Evolutionary conservation across 2,113 vertebrate species (phyloP).

Genomic region (Stigmatopora argus): DNA sequence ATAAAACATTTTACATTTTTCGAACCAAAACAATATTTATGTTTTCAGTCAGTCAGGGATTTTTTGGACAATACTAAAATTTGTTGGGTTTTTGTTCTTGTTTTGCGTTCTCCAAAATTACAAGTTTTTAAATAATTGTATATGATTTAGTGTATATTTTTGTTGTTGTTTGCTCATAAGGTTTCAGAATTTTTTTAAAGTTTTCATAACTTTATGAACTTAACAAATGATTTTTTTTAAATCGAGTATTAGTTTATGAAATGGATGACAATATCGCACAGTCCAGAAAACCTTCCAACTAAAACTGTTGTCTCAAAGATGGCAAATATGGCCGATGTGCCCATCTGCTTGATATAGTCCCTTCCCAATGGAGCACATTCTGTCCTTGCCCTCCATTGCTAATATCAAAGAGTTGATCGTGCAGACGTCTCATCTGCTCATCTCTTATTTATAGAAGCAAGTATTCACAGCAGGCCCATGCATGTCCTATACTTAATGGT

Average conservation of each 20-base stretch:
- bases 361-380: neutral
- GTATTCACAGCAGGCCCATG: neutral
- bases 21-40: too few species aligned
- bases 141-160: too few species aligned
- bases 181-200: too few species aligned
- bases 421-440: slow-evolving; percentile 5
- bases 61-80: too few species aligned
- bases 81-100: too few species aligned
- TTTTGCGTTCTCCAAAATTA: neutral
- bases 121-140: too few species aligned
- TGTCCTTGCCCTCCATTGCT: neutral
- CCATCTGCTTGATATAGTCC: neutral
- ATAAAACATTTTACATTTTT: neutral
- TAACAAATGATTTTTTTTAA: too few species aligned
- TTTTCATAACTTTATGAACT: too few species aligned
- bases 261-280: too few species aligned
- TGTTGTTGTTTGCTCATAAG: too few species aligned
- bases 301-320: neutral
- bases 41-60: too few species aligned
- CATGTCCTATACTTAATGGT: neutral
- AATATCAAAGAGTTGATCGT: neutral
- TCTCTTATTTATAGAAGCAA: slow-evolving; percentile 1
- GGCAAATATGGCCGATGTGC: neutral
- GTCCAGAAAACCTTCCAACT: too few species aligned
- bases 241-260: neutral